Conservation (phyloP, 2,888 invertebrate genomes). For the Hylaea fasciaria region DNA sequence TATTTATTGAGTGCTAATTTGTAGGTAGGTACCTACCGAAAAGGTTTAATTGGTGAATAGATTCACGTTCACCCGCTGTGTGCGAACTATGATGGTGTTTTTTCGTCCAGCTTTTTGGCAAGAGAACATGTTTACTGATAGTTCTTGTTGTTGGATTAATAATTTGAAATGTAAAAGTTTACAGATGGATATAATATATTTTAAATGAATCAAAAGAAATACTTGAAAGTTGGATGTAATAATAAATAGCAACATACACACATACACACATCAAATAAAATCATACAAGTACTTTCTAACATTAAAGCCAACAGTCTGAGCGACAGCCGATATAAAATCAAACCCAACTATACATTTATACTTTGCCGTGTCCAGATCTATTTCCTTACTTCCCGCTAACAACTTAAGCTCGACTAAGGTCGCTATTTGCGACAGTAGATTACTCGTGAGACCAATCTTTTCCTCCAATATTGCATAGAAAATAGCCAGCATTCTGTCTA, state of each 20-base stretch:
- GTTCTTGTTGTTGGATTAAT: too few species aligned
- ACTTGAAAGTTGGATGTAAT: not conserved
- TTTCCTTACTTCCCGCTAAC: slow-evolving; percentile 89
- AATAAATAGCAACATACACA: slow-evolving; percentile 20
- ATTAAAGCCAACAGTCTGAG: slow-evolving; percentile 91
- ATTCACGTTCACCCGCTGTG: too few species aligned
- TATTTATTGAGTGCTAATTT: not conserved
- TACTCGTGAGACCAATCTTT: slow-evolving; percentile 93
- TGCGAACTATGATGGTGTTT: too few species aligned
- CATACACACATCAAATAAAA: slow-evolving; percentile 72
- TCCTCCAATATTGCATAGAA: slow-evolving; percentile 95
- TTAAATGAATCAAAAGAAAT: not conserved
- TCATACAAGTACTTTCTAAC: slow-evolving; percentile 91
- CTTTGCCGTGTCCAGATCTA: slow-evolving; percentile 91
- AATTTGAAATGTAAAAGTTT: too few species aligned
- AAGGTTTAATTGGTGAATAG: too few species aligned
- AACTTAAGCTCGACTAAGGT: slow-evolving; percentile 94
- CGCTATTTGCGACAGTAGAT: slow-evolving; percentile 94
- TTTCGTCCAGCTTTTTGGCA: too few species aligned
- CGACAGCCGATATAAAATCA: slow-evolving; percentile 91
- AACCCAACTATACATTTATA: slow-evolving; percentile 94
- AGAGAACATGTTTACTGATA: too few species aligned
- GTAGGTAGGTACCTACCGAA: too few species aligned
- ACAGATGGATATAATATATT: too few species aligned
- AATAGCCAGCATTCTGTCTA: slow-evolving; percentile 93